These are phyloP conservation scores for Sapayoa aenigma DNA, from an alignment of 2,113 vertebrate species.

Conservation along the genomic window DNA sequence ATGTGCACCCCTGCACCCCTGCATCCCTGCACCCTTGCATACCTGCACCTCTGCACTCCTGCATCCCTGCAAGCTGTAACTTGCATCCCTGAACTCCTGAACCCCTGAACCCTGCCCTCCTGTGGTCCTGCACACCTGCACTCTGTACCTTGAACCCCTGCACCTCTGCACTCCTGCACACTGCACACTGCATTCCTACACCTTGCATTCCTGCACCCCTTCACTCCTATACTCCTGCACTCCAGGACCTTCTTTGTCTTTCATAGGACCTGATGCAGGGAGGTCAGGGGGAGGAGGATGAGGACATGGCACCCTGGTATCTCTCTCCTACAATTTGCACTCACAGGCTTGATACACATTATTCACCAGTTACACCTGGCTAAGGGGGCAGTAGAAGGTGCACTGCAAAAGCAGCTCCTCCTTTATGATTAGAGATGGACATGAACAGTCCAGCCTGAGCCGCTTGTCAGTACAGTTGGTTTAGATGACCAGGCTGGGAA, in stretches of 20 bases:
- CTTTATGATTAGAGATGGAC: background rate
- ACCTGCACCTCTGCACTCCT: too few species aligned
- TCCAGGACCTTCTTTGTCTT: background rate
- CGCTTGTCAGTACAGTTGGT: fast-evolving
- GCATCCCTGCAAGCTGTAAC: background rate
- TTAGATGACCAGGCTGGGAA: background rate
- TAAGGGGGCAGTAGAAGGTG: background rate
- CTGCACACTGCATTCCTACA: too few species aligned
- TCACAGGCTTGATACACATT: fast-evolving
- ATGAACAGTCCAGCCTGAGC: background rate
- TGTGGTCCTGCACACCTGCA: background rate
- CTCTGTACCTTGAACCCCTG: background rate
- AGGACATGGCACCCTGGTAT: fast-evolving
- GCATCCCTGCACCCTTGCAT: background rate
- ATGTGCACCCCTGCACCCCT: fast-evolving
- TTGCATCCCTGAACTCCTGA: too few species aligned
- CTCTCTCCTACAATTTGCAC: fast-evolving
- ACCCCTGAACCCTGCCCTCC: background rate
- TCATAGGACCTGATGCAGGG: fast-evolving
- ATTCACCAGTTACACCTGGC: background rate
- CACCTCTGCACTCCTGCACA: too few species aligned
- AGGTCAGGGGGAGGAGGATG: background rate
- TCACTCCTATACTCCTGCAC: too few species aligned
- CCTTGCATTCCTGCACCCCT: background rate
- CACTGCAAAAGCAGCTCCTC: background rate